phyloP scores from a whole-genome alignment of 2,113 vertebrate genomes.

The Chaetodon trifascialis region DNA sequence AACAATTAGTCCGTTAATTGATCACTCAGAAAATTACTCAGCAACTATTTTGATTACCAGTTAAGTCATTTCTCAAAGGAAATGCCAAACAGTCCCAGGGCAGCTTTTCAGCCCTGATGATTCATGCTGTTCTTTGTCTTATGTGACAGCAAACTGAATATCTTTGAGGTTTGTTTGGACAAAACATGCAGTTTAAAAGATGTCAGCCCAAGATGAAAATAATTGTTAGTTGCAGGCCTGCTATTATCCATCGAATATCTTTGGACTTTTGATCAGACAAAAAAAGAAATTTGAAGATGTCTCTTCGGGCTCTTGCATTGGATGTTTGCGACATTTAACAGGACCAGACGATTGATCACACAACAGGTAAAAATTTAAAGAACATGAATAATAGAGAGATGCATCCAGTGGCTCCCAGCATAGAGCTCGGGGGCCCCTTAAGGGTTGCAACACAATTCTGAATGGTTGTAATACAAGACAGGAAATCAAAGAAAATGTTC shows the following conservation, averaged over 20 bases:
- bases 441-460: background rate
- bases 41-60: background rate
- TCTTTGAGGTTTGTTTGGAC: background rate
- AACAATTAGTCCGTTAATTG: background rate
- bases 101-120: background rate
- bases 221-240: background rate
- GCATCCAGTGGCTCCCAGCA: background rate
- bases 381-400: too few species aligned
- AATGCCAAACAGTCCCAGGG: background rate
- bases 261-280: background rate
- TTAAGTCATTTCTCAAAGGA: background rate
- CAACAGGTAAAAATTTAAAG: background rate
- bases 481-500: too few species aligned
- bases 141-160: background rate
- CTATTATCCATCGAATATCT: background rate
- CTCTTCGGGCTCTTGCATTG: too few species aligned
- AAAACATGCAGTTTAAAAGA: background rate
- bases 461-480: background rate
- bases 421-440: too few species aligned
- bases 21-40: too few species aligned
- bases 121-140: background rate
- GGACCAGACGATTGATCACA: too few species aligned
- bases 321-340: too few species aligned
- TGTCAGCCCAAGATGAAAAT: background rate
- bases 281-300: too few species aligned